Conservation (phyloP, 64 coral and sea anemone genomes). For the Acropora tenuis region DNA sequence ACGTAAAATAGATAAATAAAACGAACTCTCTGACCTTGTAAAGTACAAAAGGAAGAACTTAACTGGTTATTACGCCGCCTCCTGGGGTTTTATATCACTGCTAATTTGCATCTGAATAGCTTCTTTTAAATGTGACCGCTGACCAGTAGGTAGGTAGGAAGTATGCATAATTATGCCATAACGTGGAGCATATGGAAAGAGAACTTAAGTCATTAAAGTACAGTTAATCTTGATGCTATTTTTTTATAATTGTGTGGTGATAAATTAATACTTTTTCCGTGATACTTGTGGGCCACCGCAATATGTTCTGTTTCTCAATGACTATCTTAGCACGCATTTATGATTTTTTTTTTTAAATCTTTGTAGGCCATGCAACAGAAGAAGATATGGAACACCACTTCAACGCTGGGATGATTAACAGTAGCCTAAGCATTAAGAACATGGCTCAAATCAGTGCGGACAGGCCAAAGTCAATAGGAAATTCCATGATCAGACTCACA, state of each 20-base stretch:
- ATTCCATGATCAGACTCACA: no score
- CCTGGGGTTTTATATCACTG: neutral
- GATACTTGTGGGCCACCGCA: neutral
- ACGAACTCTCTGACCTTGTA: neutral
- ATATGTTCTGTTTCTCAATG: neutral
- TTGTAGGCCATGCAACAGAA: conserved; percentile 2
- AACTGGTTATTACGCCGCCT: neutral
- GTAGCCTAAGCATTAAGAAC: neutral
- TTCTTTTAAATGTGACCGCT: neutral
- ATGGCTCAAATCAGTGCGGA: no score
- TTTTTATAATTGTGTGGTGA: no score
- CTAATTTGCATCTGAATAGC: neutral
- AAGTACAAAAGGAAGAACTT: neutral
- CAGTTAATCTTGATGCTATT: no score
- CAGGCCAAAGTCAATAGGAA: no score
- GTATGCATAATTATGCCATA: neutral
- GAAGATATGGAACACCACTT: conserved; percentile 28
- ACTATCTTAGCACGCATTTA: neutral
- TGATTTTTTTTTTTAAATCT: neutral
- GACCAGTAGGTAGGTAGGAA: neutral
- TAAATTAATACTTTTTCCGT: no score
- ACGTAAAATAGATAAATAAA: neutral
- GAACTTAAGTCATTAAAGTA: no score
- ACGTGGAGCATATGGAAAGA: no score
- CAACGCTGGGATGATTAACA: conserved; percentile 14